Evolutionary conservation across 2,113 vertebrate species (phyloP).

Genomic region (Micronisus gabar): DNA sequence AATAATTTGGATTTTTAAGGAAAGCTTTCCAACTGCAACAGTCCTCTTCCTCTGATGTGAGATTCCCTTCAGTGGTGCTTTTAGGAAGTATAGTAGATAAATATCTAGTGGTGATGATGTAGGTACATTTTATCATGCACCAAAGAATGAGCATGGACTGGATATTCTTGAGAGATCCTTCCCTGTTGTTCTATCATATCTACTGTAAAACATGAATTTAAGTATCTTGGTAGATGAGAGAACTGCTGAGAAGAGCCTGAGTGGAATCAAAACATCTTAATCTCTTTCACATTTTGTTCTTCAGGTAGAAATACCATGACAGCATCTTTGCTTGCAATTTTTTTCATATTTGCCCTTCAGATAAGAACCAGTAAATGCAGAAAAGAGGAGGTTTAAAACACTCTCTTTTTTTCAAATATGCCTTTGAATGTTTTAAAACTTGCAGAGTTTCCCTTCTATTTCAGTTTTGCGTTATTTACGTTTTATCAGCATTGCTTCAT

Average conservation of each 20-base stretch:
- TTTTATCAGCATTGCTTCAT: background rate
- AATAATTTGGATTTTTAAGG: background rate
- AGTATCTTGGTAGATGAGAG: background rate
- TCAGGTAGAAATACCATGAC: background rate
- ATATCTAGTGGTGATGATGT: background rate
- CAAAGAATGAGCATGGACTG: background rate
- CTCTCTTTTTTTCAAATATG: rapidly evolving
- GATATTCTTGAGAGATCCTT: background rate
- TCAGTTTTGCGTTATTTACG: background rate
- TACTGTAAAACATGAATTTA: background rate
- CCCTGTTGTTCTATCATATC: background rate
- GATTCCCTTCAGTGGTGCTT: background rate
- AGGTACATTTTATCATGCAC: background rate
- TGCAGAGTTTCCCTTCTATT: background rate
- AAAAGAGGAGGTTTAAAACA: background rate
- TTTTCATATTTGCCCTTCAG: background rate
- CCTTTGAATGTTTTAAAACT: background rate
- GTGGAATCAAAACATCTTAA: background rate
- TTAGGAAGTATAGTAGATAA: background rate
- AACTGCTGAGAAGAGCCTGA: background rate
- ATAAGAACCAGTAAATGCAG: background rate
- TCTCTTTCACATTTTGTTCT: background rate
- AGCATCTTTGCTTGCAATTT: background rate
- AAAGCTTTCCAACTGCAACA: background rate
- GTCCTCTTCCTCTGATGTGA: background rate